Percentiles rank a stretch among this genome's conserved stretches.
These are phyloP conservation scores for Heteractis magnifica DNA, from an alignment of 92 coral and sea anemone species.

Conservation along the genomic window DNA sequence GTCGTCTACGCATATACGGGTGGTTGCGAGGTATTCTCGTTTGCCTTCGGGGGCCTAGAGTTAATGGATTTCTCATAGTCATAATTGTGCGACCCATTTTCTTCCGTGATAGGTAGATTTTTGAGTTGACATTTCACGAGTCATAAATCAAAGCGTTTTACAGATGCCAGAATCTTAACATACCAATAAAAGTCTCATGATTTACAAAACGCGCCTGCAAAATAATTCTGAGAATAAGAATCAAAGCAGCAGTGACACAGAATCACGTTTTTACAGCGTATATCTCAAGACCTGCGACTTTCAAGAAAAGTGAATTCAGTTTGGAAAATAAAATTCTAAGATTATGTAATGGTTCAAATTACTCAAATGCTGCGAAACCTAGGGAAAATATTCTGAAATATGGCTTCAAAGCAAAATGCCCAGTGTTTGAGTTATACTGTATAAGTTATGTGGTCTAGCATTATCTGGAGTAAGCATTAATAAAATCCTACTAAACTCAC, in stretches of 20 bases:
- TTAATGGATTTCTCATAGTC: constrained; percentile 6
- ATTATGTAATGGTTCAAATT: too few species aligned
- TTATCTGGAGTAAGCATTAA: background rate
- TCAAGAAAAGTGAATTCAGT: background rate
- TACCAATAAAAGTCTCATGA: background rate
- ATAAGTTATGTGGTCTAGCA: background rate
- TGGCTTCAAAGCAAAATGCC: background rate
- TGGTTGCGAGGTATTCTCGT: background rate
- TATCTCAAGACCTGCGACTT: background rate
- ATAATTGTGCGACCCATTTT: background rate
- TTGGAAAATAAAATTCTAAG: too few species aligned
- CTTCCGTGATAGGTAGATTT: background rate
- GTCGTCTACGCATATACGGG: background rate
- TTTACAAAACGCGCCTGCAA: background rate
- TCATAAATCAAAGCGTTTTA: constrained; percentile 4
- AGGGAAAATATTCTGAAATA: background rate
- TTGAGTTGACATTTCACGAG: background rate
- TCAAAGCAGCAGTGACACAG: too few species aligned
- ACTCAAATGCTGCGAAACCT: background rate
- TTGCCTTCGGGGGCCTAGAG: background rate
- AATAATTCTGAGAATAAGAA: background rate
- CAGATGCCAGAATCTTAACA: background rate
- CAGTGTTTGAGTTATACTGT: background rate
- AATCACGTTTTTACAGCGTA: background rate
- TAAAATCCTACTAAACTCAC: background rate